Evolutionary conservation across 1,140 invertebrate species (phyloP), one percentile per base, ranked within the genome.

Genomic region (Scaptomyza montana): DNA sequence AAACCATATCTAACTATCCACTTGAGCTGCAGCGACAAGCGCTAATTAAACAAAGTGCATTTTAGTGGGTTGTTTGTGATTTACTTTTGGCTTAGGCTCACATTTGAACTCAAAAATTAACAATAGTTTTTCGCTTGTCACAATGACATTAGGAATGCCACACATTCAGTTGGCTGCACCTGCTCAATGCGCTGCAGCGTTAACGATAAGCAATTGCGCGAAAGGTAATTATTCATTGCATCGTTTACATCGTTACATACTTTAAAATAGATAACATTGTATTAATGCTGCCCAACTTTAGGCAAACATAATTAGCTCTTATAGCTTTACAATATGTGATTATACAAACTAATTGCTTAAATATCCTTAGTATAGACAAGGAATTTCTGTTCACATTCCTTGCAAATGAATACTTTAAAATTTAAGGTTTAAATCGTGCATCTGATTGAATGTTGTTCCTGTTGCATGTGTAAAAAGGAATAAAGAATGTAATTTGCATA

Each of bases 91-190:
- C 75, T 84, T 72, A 67, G 55, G 63, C 33, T 53, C 45, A 36
- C 74, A 78, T 85, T 84, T 85, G 77, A 74, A 69, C 74, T 59
- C 25, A 79, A 73, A 77, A 65, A 67, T 86, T 86, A 65, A 74
- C 51, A 72, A 67, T 68, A 49, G 45, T 73, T 53, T 41, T 41
- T n/a, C 12, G 7, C 12, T 39, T 57, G 55, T 50, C 45, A 53
- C 50, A 68, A 30, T 64, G 41, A 65, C 61, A 47, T 39, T 30
- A 19, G 49, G 13, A 36, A 36, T 46, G 16, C 21, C 53, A 54
- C 33, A 19, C 33, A 8, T 55, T 47, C 36, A 57, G 43, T 62
- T 47, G 16, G 43, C 30, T 41, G 62, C 63, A 43, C 10, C 56
- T 21, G 25, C 16, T 5, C n/a, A 50, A 62, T 76, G 21, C 74